Evolutionary conservation across 2,797 vertebrate species (phyloP).

Genomic region (Anguilla anguilla): DNA sequence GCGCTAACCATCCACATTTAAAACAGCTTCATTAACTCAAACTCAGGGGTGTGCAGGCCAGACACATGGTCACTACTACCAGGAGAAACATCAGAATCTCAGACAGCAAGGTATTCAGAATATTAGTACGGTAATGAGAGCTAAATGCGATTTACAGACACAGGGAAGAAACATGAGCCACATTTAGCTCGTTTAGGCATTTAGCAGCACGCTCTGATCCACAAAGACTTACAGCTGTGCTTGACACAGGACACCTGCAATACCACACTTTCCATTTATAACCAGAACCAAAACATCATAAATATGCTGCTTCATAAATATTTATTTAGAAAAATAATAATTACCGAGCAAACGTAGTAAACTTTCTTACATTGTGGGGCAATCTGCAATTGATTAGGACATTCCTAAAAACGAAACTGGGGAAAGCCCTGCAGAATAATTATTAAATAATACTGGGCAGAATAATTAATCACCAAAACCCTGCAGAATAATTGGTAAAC

Average conservation of each 20-base stretch:
- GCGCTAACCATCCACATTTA: not conserved
- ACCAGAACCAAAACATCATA: conserved; percentile 17
- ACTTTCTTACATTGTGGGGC: not conserved
- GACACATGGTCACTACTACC: not conserved
- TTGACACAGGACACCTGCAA: conserved; percentile 28
- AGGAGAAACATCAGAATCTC: not conserved
- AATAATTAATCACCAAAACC: not conserved
- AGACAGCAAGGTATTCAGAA: not conserved
- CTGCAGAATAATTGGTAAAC: not conserved
- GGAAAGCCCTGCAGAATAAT: not conserved
- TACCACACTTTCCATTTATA: conserved; percentile 43
- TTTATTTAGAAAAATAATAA: not conserved
- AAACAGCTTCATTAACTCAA: not conserved
- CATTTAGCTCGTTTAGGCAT: conserved; percentile 40
- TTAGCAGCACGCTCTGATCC: not conserved
- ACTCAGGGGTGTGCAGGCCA: not conserved
- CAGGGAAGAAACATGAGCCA: not conserved
- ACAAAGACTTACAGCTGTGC: conserved; percentile 44
- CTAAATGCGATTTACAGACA: not conserved
- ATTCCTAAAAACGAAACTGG: conserved; percentile 17
- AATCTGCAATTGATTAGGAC: not conserved
- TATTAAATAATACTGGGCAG: too few species aligned
- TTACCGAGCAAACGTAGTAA: not conserved
- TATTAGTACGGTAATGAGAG: not conserved
- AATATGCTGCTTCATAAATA: not conserved